Base-by-base conservation (phyloP, 2,888 invertebrate genomes). In the Dyspetes luteomarginatus region DNA sequence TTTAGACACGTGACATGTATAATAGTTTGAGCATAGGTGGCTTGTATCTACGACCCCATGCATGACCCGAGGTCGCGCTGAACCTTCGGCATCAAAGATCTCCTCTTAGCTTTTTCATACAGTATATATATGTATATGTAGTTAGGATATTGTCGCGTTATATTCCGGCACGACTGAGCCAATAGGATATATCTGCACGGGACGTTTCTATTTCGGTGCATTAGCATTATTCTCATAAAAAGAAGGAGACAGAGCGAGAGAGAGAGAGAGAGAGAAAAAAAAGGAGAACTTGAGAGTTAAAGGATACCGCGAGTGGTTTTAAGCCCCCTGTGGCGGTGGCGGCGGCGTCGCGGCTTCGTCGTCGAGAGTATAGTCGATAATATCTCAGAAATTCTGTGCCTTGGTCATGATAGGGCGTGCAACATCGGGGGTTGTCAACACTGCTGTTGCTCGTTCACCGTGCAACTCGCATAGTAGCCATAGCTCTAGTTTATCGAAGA, bases 361-460 rank as follows among this genome's bases (percentile, higher is more conserved):
- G 22, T 15, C 68, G 73, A 56, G 12, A 9, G 48, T 48, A 48
- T 48, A 48, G 52, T 81, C 77, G 81, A 81, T 81, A 77, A 78
- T 81, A 81, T 81, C 81, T 81, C 73, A 77, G 77, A 78, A 81
- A 77, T 81, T 81, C 81, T 74, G 81, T 69, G 52, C 60, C 45
- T 48, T 30, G 48, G 58, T 50, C 48, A 68, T 73, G 78, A 62
- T 73, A 71, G 45, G n/a, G n/a, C 64, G 65, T 48, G 52, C 45
- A 50, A 73, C 77, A 69, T 65, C 65, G 69, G 73, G 58, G 73
- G 77, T 81, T 81, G 81, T 81, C 81, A 81, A 81, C 81, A 77
- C 77, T 62, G 81, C 69, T 77, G 81, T 74, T 69, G 55, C 72
- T 62, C 76, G 69, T 71, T 45, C 52, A 65, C 24, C 62, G 69